phyloP scores from a whole-genome alignment of 2,888 invertebrate species.

The Frankliniella intonsa region DNA sequence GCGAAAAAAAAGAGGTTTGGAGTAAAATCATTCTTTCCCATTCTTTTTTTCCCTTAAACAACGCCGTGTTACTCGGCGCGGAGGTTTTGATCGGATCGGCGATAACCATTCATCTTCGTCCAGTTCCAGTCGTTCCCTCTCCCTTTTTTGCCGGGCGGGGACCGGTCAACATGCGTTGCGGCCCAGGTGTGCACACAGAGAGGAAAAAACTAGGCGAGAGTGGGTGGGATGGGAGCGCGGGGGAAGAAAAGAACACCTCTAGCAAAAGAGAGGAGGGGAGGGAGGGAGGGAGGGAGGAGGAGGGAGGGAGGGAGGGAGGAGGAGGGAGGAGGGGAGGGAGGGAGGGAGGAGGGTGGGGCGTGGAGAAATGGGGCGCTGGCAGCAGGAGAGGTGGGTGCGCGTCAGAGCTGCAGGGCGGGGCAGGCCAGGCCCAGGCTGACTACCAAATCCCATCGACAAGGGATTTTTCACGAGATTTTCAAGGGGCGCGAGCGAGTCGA shows the following conservation, averaged over 20 bases:
- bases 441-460: not conserved
- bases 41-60: too few relatives aligned
- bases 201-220: not conserved
- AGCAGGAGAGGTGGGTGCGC: not conserved
- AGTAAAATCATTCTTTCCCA: too few relatives aligned
- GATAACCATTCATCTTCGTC: constrained; percentile 13
- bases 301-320: not conserved
- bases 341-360: not conserved
- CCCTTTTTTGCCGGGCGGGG: not conserved
- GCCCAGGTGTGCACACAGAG: not conserved
- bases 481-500: not conserved
- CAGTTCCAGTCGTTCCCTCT: not conserved
- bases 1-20: too few relatives aligned
- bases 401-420: constrained; percentile 27
- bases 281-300: not conserved
- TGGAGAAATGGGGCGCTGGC: not conserved
- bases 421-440: not conserved
- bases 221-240: not conserved
- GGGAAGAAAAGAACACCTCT: not conserved
- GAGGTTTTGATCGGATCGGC: not conserved
- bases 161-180: not conserved
- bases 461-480: constrained; percentile 21
- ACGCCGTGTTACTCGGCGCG: too few relatives aligned
- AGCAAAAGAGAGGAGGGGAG: not conserved
- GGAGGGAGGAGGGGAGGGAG: not conserved